phyloP scores from a whole-genome alignment of 2,797 vertebrate genomes.

The Gouania willdenowi region DNA sequence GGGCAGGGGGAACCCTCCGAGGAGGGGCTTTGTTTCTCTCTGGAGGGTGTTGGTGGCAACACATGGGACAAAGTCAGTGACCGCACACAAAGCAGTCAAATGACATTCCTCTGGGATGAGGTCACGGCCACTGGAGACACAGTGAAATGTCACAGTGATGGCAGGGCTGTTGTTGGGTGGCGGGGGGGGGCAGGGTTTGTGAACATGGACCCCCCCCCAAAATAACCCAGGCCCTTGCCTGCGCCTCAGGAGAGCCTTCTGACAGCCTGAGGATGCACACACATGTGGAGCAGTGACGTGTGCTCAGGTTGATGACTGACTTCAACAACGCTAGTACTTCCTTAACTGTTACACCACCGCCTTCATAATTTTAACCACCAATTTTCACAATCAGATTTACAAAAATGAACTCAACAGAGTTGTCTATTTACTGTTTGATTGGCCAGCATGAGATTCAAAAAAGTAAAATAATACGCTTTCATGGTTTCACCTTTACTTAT shows the following conservation, averaged over 20 bases:
- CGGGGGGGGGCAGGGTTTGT: slow-evolving; percentile 37
- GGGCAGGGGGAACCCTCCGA: slow-evolving; percentile 32
- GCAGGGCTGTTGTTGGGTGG: slow-evolving; percentile 13
- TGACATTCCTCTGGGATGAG: slow-evolving; percentile 68
- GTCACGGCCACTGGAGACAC: slow-evolving; percentile 63
- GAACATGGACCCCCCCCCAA: slow-evolving; percentile 39
- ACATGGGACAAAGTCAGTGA: slow-evolving; percentile 61
- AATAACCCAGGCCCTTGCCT: slow-evolving; percentile 36
- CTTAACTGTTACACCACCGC: too few species aligned
- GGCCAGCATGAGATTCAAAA: too few species aligned
- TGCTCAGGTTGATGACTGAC: too few species aligned
- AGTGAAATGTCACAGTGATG: slow-evolving; percentile 56
- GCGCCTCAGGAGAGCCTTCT: slow-evolving; percentile 40
- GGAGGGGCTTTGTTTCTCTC: slow-evolving; percentile 55
- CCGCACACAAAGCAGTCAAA: slow-evolving; percentile 61
- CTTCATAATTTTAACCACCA: too few species aligned
- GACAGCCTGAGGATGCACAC: slow-evolving; percentile 10
- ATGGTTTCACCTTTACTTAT: too few species aligned
- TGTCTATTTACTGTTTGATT: too few species aligned
- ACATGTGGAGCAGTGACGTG: too few species aligned
- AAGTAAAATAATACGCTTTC: too few species aligned
- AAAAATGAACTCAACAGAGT: too few species aligned
- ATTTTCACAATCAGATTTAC: too few species aligned
- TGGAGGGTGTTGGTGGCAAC: slow-evolving; percentile 61
- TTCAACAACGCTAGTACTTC: too few species aligned